Evolutionary conservation across 2,888 invertebrate genomes (phyloP), one percentile per base, ranked within the genome.

Genomic region (Drosophila heteroneura): DNA sequence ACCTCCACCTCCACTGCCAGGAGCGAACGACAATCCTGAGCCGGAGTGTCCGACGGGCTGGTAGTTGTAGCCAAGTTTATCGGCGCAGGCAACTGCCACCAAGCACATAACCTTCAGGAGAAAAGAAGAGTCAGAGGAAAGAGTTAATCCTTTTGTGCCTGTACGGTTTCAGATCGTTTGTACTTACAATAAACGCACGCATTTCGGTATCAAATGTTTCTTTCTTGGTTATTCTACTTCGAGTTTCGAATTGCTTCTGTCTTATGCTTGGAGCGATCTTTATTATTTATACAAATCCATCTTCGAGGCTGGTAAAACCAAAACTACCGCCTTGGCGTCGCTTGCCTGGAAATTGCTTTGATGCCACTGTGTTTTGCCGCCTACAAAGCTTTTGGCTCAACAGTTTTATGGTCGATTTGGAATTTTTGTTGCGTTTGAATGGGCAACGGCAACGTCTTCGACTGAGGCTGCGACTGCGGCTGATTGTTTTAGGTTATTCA

Each of bases 241-340:
- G 83, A 84, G 80, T 60, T 67, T 58, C 79, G 69, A 85, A 68
- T 71, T 76, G 81, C 80, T 86, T 90, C 85, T 89, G 89, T 79
- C 71, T 79, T 73, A 70, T 77, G 77, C 67, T 74, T 63, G 76
- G 54, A 52, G 58, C 84, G 76, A 84, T 86, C 85, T 81, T 89
- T 89, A 84, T 84, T 89, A 89, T 89, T 90, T 89, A 89, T 87
- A 89, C 90, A 82, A 87, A 87, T 80, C 87, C 80, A 83, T 89
- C 87, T 87, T 79, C 79, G 80, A 79, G 69, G 79, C 78, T 87
- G 89, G 85, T 83, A 83, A 88, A 85, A 74, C 71, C 85, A 83
- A 85, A 80, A 78, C 89, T 74, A 71, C 72, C 78, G 85, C 76
- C 77, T 77, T 82, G 74, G 70, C 60, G 73, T 57, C 65, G 82